A percentile compares a stretch with the other conserved stretches of the same genome.
phyloP scores from a whole-genome alignment of 2,113 vertebrate genomes.

The Triplophysa rosa region DNA sequence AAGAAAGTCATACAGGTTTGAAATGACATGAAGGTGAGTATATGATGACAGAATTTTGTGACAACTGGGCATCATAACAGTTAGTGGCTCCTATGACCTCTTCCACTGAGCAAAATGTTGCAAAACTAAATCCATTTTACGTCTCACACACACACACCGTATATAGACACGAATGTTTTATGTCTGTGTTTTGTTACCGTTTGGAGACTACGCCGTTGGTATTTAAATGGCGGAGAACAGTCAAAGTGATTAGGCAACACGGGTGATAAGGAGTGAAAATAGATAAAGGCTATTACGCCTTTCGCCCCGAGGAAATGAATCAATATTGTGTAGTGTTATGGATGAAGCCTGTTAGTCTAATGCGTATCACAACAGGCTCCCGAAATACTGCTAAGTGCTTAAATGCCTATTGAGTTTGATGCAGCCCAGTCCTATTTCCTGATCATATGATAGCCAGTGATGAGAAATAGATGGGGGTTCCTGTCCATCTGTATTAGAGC shows the following conservation, averaged over 20 bases:
- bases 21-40: too few relatives aligned
- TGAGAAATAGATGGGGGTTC: constrained; percentile 40
- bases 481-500: constrained; percentile 53
- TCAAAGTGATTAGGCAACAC: constrained; percentile 29
- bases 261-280: constrained; percentile 29
- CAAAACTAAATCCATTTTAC: too few relatives aligned
- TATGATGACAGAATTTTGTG: too few relatives aligned
- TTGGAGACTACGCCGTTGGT: background rate
- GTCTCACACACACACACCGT: background rate
- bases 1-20: too few relatives aligned
- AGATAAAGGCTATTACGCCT: constrained; percentile 35
- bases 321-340: constrained; percentile 51
- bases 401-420: constrained; percentile 49
- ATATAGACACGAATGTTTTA: background rate
- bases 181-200: background rate
- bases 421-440: constrained; percentile 49
- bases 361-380: constrained; percentile 46
- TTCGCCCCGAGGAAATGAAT: constrained; percentile 39
- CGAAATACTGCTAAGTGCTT: constrained; percentile 50
- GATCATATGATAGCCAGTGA: constrained; percentile 37
- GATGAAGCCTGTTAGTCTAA: constrained; percentile 50
- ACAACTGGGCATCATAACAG: too few relatives aligned
- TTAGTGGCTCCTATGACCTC: too few relatives aligned
- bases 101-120: too few relatives aligned
- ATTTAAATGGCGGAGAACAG: constrained; percentile 16